These are phyloP conservation scores for Nanger granti DNA, from an alignment of 2,113 vertebrate species.

Conservation along the genomic window DNA sequence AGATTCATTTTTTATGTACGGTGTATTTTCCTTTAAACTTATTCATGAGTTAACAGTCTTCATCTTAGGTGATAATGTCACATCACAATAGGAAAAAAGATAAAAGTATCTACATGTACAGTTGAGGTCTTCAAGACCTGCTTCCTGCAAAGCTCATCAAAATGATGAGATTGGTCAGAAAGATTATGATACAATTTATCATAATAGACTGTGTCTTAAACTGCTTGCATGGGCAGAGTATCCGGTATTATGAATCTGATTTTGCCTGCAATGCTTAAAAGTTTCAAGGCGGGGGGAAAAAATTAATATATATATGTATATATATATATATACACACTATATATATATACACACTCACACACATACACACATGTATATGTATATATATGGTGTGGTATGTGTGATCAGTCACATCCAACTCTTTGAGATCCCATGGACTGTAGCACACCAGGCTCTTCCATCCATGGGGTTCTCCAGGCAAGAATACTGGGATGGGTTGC, in stretches of 20 bases:
- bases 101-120: not conserved
- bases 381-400: not conserved
- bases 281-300: rapidly evolving
- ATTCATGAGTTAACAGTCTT: not conserved
- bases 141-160: not conserved
- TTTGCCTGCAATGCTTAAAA: not conserved
- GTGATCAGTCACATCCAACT: not conserved
- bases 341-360: not conserved
- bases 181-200: not conserved
- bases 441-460: not conserved
- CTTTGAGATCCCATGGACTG: not conserved
- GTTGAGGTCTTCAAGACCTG: not conserved
- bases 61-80: not conserved
- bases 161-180: not conserved
- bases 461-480: not conserved
- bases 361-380: not conserved
- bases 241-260: no score
- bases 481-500: not conserved
- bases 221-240: no score
- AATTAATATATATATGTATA: no score
- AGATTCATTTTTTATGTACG: not conserved
- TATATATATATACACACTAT: not conserved
- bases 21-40: not conserved
- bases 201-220: not conserved
- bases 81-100: not conserved